Evolutionary conservation across 2,888 invertebrate genomes (phyloP).

Genomic region (Hoplodrina ambigua): DNA sequence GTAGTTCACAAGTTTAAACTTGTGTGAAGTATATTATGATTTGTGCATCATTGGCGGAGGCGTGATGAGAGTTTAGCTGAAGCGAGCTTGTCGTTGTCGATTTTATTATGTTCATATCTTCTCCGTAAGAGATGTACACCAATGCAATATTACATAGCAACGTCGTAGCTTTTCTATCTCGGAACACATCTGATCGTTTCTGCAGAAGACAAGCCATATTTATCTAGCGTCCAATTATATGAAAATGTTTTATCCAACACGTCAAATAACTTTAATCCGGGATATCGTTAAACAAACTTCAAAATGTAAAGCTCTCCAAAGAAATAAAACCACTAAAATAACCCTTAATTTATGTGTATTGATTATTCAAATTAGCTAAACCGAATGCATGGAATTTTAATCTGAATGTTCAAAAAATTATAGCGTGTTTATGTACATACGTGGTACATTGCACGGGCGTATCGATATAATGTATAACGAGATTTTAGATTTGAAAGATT

Average conservation of each 20-base stretch:
- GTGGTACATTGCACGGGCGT: conserved; percentile 47
- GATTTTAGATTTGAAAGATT: conserved; percentile 62
- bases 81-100: conserved; percentile 76
- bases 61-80: conserved; percentile 82
- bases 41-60: conserved; percentile 84
- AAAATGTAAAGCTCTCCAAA: conserved; percentile 39
- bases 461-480: conserved; percentile 56
- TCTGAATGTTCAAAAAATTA: conserved; percentile 65
- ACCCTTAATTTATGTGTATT: conserved; percentile 67
- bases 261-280: conserved; percentile 28
- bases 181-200: conserved; percentile 46
- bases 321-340: conserved; percentile 59
- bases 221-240: conserved; percentile 53
- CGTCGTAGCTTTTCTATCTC: conserved; percentile 30
- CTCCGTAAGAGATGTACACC: conserved; percentile 63
- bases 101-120: conserved; percentile 77
- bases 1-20: conserved; percentile 80
- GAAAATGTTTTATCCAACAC: conserved; percentile 39
- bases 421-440: conserved; percentile 51
- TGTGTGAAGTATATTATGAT: conserved; percentile 86
- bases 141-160: conserved; percentile 37
- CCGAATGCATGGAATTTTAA: conserved; percentile 71
- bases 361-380: conserved; percentile 68
- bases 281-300: conserved; percentile 45
- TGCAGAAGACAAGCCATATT: conserved; percentile 43